A percentile compares a stretch with the other conserved stretches of the same genome.
Conservation (phyloP, 2,888 invertebrate species). For the Eristalis pertinax region DNA sequence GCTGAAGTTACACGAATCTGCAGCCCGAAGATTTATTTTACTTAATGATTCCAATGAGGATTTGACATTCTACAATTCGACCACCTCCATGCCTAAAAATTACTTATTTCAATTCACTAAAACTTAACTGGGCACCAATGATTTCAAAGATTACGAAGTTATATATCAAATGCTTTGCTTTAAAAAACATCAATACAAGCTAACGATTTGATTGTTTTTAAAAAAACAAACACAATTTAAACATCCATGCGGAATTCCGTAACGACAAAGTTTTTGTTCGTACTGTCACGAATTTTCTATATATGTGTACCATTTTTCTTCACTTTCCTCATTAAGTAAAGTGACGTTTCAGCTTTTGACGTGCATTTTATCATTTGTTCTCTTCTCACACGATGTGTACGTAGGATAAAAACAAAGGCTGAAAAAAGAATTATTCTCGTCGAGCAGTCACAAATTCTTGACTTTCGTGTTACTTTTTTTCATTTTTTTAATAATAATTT, state of each 20-base stretch:
- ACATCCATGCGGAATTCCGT: slow-evolving; percentile 28
- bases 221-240: no score
- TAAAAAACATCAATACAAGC: no score
- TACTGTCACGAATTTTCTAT: slow-evolving; percentile 41
- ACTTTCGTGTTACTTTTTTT: slow-evolving; percentile 66
- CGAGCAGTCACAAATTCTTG: slow-evolving; percentile 69
- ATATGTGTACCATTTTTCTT: slow-evolving; percentile 17
- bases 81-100: no score
- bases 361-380: slow-evolving; percentile 41
- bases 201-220: no score
- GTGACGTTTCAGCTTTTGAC: slow-evolving; percentile 65
- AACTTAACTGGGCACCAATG: no score
- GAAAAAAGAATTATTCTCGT: slow-evolving; percentile 55
- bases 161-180: no score
- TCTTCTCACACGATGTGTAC: slow-evolving; percentile 67
- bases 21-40: no score
- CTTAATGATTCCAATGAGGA: no score
- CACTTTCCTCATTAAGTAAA: slow-evolving; percentile 20
- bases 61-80: no score
- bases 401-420: slow-evolving; percentile 72
- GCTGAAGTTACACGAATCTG: no score
- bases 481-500: slow-evolving; percentile 48
- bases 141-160: no score
- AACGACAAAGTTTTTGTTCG: background rate
- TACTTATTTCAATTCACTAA: no score